Evolutionary conservation across 2,113 vertebrate genomes (phyloP).

Genomic region (Tragulus kanchil): DNA sequence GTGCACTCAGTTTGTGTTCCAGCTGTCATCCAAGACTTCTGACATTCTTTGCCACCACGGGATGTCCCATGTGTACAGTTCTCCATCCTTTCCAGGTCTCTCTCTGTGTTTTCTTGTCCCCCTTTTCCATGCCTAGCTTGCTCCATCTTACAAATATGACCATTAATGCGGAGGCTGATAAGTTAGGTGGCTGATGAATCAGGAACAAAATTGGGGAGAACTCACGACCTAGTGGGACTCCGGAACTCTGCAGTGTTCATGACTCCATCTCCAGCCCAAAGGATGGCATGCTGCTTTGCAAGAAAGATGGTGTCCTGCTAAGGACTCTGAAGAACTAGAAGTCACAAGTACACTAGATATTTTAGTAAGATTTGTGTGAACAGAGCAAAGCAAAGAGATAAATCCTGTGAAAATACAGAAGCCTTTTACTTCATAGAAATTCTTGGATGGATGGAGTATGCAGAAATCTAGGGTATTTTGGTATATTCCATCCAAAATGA

Average conservation of each 20-base stretch:
- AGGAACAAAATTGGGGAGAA: not conserved
- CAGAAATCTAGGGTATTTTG: not conserved
- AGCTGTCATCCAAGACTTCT: not conserved
- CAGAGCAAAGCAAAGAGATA: slow-evolving; percentile 19
- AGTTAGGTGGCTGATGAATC: not conserved
- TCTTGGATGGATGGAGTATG: not conserved
- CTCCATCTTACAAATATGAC: slow-evolving; percentile 8
- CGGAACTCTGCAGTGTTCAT: slow-evolving; percentile 1
- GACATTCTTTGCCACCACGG: slow-evolving; percentile 12
- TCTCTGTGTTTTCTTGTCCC: not conserved
- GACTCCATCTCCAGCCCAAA: not conserved
- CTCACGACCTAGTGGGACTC: not conserved
- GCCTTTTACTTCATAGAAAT: slow-evolving; percentile 7
- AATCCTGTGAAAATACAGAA: not conserved
- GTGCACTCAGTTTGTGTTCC: not conserved
- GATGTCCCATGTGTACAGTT: not conserved
- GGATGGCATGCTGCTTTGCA: not conserved
- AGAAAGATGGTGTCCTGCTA: not conserved
- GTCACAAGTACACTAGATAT: not conserved
- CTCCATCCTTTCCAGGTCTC: no score
- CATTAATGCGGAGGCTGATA: not conserved
- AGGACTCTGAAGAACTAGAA: slow-evolving; percentile 13
- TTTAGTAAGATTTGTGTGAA: not conserved
- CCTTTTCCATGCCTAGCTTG: not conserved
- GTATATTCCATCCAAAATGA: not conserved